Conservation (phyloP, 2,888 invertebrate genomes). For the Helobdella robusta region DNA sequence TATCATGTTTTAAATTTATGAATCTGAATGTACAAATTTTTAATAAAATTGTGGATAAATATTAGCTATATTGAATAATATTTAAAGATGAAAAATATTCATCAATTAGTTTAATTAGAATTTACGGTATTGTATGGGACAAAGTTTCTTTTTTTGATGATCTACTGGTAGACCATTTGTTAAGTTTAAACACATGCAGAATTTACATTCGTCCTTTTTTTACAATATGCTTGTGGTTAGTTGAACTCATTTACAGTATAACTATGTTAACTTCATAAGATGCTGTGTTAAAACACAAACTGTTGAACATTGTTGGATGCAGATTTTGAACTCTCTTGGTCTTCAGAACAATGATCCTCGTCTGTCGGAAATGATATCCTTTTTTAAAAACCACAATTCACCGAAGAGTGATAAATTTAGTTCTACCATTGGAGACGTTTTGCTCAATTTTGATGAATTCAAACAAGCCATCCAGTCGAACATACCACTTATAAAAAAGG, state of each 20-base stretch:
- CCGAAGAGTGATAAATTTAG: neutral
- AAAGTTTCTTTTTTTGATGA: no score
- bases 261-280: no score
- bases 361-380: constrained; percentile 28
- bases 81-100: no score
- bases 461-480: constrained; percentile 49
- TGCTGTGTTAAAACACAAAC: no score
- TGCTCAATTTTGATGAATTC: constrained; percentile 23
- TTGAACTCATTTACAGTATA: no score
- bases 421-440: constrained; percentile 10
- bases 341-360: constrained; percentile 31
- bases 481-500: constrained; percentile 79
- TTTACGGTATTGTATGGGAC: no score
- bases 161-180: no score
- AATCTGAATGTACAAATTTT: neutral
- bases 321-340: constrained; percentile 25
- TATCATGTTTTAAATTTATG: neutral
- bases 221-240: no score
- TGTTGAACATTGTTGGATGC: neutral
- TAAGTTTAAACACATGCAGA: no score
- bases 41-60: neutral
- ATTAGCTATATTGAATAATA: no score
- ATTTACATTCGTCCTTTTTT: no score
- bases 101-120: no score
- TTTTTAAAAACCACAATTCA: neutral